Base-by-base conservation (phyloP, 2,888 invertebrate species). In the Pollenia angustigena region DNA sequence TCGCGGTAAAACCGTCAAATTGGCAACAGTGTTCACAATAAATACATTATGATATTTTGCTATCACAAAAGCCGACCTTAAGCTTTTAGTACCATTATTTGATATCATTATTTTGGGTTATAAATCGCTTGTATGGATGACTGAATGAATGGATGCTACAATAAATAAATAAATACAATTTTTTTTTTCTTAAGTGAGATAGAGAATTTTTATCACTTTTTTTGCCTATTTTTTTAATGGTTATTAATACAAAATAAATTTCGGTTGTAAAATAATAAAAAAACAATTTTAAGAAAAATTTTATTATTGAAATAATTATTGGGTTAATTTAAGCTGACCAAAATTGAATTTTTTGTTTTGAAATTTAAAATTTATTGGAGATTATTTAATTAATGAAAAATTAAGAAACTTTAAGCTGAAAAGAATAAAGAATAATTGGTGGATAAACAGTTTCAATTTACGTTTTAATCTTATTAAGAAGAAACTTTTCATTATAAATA, bases 291-390 rank as follows among this genome's bases (percentile, higher is more conserved):
- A 4, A 76, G 60, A 60, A 40, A 60, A 40, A 6, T 44, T 23
- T 54, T 52, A 10, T 76, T 60, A 74, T 42, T 74, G 42, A 18
- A 62, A 23, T 60, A 50, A n/a, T 74, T 50, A 42, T 48, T 48
- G 16, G 48, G 18, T 74, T 60, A 16, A 60, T 74, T 16, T 60
- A 74, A 74, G 48, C 60, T 60, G 60, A 10, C 48, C 48, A 74
- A 60, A 58, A 32, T 32, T 32, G 6, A 32, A 32, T 10, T n/a
- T 40, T n/a, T 60, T 60, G 9, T 52, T 52, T n/a, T 40, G 40
- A 14, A 40, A 9, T 60, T 40, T 3, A 40, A 40, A 60, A n/a
- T 40, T 40, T 40, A 40, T 60, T 14, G 60, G 7, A 12, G 40
- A 40, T 40, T 40, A 60, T 6, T 32, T 32, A 52, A 40, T 40